A percentile compares a stretch with the other conserved stretches of the same genome.
Evolutionary conservation across 1,140 invertebrate species (phyloP).

Genomic region (Drosophila repleta): DNA sequence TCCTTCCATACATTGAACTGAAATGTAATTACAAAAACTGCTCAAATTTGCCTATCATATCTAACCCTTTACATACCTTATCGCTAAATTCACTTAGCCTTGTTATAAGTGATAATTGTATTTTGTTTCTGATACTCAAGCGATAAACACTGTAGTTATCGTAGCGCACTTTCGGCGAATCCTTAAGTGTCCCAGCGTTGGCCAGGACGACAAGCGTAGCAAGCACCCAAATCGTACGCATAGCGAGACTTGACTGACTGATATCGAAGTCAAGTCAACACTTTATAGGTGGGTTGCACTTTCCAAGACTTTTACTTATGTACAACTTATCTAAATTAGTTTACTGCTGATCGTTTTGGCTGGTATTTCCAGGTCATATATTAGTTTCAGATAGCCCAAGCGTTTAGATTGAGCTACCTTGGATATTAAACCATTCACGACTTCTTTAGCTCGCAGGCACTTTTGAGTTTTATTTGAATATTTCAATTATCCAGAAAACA

Average conservation of each 20-base stretch:
- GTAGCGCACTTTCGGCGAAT: conserved; percentile 42
- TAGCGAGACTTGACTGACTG: conserved; percentile 37
- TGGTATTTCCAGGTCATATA: conserved; percentile 44
- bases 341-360: conserved; percentile 40
- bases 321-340: conserved; percentile 54
- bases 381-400: conserved; percentile 54
- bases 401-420: conserved; percentile 82
- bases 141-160: conserved; percentile 65
- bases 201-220: conserved; percentile 47
- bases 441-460: conserved; percentile 85
- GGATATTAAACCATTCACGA: conserved; percentile 90
- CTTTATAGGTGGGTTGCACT: background rate
- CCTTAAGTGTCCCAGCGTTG: conserved; percentile 44
- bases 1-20: conserved; percentile 78
- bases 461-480: too few relatives aligned
- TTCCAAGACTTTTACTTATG: conserved; percentile 9
- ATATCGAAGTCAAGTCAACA: background rate
- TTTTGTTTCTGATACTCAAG: conserved; percentile 49
- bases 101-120: conserved; percentile 51
- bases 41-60: background rate
- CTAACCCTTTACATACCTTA: conserved; percentile 38
- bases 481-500: too few relatives aligned
- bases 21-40: background rate
- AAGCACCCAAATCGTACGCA: conserved; percentile 60
- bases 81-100: conserved; percentile 42